Evolutionary conservation across 2,113 vertebrate species (phyloP), one percentile per base, ranked within the genome.

Genomic region (Micromys minutus): DNA sequence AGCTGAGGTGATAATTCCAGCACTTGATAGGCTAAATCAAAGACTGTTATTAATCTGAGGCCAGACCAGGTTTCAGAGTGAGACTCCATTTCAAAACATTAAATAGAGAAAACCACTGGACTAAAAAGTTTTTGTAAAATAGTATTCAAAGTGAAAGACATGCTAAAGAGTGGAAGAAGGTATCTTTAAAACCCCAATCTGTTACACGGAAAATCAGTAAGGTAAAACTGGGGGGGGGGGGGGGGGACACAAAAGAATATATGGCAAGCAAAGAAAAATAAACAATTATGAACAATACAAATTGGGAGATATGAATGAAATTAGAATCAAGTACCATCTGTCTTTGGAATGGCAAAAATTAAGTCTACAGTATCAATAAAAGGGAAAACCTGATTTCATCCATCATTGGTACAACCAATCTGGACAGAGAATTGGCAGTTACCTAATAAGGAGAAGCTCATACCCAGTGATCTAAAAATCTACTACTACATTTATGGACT

Each of bases 101-200:
- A 71, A 72, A 87, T 39, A 36, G 34, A 67, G 47, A 5, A 86
- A 50, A 86, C 65, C 16, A 67, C 13, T 87, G 36, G n/a, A 71
- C 63, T 34, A 45, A 47, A 65, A 71, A 55, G n/a, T 87, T 34
- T n/a, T 72, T 39, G 36, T 55, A 55, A 71, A 86, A 67, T 45
- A 2, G 75, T 69, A 97, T 77, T 87, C 87, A 87, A 92, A 89
- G 26, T 86, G 36, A 93, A 95, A 95, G n/a, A 31, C n/a, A 95
- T 1, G 1, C 36, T 74, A 63, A 92, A 86, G 19, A 55, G 17
- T 83, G 34, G 50, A 81, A 89, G 57, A 96, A 81, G n/a, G 34
- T n/a, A 93, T 81, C 71, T 93, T 74, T 87, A 80, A 94, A 81
- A 26, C 5, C 74, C 22, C 12, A 91, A 90, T 26, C 0, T 87